Base-by-base conservation (phyloP, 2,888 invertebrate genomes). In the Patella pellucida region DNA sequence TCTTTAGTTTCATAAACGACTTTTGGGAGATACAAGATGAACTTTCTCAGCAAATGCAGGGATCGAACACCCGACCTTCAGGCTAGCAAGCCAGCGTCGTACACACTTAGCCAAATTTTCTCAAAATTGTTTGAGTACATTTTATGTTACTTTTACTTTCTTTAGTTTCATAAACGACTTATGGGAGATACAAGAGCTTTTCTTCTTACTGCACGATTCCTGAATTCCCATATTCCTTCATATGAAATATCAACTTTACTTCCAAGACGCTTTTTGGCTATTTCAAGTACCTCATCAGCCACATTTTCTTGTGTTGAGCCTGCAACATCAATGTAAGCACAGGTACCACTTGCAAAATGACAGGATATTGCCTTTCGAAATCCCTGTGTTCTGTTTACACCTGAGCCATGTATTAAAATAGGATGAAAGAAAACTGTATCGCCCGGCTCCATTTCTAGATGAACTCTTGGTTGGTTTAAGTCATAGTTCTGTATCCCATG, bases 381-480 rank as follows among this genome's bases (percentile, higher is more conserved):
- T n/a, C 91, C 94, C 86, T 93, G 92, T 0, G 95, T 94, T 67
- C 91, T 91, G 89, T 97, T 97, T 52, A 94, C 93, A 19, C 96
- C 96, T 0, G 96, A 96, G 4, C 96, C 96, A 88, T 97, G 97
- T 56, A 97, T 93, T 14, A 97, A 90, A 19, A 95, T 89, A 0
- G 96, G 96, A 91, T 96, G 96, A 90, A 97, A 96, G 92, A 97
- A 95, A 15, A 96, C 94, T 0, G 96, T 96, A 89, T 97, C 97
- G 0, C 96, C 96, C 14, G 95, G 94, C 72, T 94, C 93, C 96
- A 96, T 96, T 81, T 94, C 93, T 14, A 96, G 92, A 84, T 94
- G 92, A 0, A 94, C 90, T 79, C 88, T 76, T 0, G 82, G 82
- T 72, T 82, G 76, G 69, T 85, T 85, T 0, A 94, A 93, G 14